A percentile compares a stretch with the other conserved stretches of the same genome.
Conservation (phyloP, 2,797 vertebrate genomes). For the Sarcophilus harrisii region DNA sequence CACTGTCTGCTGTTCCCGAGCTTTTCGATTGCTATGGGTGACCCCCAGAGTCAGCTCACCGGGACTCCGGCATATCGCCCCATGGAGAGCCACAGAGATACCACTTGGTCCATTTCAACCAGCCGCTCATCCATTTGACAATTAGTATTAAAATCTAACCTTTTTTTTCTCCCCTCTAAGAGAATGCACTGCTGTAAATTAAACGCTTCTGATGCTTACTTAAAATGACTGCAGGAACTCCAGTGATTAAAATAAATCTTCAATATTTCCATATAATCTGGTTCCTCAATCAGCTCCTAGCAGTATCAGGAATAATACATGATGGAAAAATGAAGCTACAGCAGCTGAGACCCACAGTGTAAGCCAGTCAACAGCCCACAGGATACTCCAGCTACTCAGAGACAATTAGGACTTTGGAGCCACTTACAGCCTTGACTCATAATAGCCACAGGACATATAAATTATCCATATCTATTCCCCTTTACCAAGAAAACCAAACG, state of each 20-base stretch:
- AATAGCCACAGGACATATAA: constrained; percentile 84
- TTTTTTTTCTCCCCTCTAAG: not conserved
- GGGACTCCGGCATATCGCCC: constrained; percentile 52
- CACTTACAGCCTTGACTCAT: constrained; percentile 79
- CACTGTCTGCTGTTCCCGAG: constrained; percentile 73
- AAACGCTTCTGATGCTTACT: constrained; percentile 68
- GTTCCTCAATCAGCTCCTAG: constrained; percentile 84
- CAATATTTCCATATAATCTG: constrained; percentile 81
- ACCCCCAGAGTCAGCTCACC: constrained; percentile 71
- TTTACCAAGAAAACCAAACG: constrained; percentile 83
- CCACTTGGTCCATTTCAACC: constrained; percentile 67
- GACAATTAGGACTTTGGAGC: constrained; percentile 87
- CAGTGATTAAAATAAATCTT: constrained; percentile 82
- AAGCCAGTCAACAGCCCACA: constrained; percentile 86
- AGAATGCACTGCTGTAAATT: constrained; percentile 71
- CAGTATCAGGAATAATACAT: constrained; percentile 88
- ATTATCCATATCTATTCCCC: constrained; percentile 81
- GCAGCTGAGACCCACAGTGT: constrained; percentile 84
- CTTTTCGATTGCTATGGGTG: constrained; percentile 75
- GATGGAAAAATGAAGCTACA: constrained; percentile 86
- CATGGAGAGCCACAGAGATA: constrained; percentile 63
- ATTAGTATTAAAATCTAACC: constrained; percentile 73
- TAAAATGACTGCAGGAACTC: constrained; percentile 82
- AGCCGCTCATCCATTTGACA: constrained; percentile 73
- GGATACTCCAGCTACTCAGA: constrained; percentile 82